These are phyloP conservation scores for Liodrosophila aerea DNA, from an alignment of 2,888 invertebrate species.

Conservation along the genomic window DNA sequence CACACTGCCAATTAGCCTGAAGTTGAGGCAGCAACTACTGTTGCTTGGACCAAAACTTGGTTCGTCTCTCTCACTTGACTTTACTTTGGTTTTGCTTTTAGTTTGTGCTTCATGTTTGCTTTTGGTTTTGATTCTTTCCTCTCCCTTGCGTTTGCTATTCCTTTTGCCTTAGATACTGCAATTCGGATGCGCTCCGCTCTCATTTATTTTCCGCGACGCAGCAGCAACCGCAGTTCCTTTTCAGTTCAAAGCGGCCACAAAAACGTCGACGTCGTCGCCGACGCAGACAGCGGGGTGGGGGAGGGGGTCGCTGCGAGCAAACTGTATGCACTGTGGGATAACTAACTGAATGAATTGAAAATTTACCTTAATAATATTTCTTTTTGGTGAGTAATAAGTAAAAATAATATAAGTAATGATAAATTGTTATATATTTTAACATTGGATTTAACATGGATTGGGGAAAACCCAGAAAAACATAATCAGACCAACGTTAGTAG, in stretches of 20 bases:
- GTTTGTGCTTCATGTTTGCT: too few relatives aligned
- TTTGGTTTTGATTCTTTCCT: conserved; percentile 21
- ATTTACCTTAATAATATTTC: too few relatives aligned
- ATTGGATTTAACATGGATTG: too few relatives aligned
- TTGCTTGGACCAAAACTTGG: conserved; percentile 37
- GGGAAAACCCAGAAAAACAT: too few relatives aligned
- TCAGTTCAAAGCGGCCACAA: conserved; percentile 52
- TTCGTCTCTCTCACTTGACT: conserved; percentile 17
- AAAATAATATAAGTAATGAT: too few relatives aligned
- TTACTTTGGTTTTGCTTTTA: conserved; percentile 1
- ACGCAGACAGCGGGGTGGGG: conserved; percentile 3
- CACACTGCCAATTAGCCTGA: conserved; percentile 38
- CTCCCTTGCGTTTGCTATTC: conserved; percentile 10
- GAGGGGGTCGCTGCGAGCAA: not conserved
- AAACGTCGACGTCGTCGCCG: conserved; percentile 30
- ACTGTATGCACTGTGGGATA: not conserved
- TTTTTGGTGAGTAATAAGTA: too few relatives aligned
- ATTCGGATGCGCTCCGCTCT: too few relatives aligned
- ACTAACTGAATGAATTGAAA: too few relatives aligned
- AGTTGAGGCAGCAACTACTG: conserved; percentile 16
- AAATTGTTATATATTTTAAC: too few relatives aligned
- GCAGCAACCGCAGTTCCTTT: conserved; percentile 60
- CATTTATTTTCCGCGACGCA: conserved; percentile 55
- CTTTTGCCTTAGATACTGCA: conserved; percentile 31
- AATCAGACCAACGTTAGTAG: too few relatives aligned